Evolutionary conservation across 2,113 vertebrate species (phyloP), one percentile per base, ranked within the genome.

Genomic region (Hiodon alosoides): DNA sequence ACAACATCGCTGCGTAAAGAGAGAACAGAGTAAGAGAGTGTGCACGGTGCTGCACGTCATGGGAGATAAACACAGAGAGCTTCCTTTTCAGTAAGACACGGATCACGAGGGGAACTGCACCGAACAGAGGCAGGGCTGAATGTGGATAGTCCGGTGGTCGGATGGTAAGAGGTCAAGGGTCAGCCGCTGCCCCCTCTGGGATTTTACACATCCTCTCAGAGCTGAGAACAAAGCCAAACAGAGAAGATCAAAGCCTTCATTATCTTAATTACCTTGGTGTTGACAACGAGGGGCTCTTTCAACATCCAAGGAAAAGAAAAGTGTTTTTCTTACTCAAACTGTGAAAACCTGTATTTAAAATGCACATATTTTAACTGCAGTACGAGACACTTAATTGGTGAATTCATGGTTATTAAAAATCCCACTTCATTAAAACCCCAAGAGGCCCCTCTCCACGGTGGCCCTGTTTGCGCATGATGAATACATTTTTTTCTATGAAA

Each of bases 351-450:
- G 78, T 65, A 82, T 68, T 78, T 86, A 88, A 86, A 82, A 89
- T 87, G 86, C 85, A 84, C 87, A 90, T 86, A 77, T 85, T 88
- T 86, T 80, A 66, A 66, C 64, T 46, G 78, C 80, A 79, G 81
- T 83, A 85, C 77, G 84, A 87, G 86, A 76, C 67, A 61, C 70
- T 81, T 85, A 86, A 89, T 88, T 87, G 82, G 83, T 67, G 81
- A 82, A 84, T 88, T 85, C 83, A 84, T 78, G 84, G 76, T 73
- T 85, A 86, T 87, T 82, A 81, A 83, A 83, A 78, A 75, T 76
- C 58, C 76, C 81, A 51, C 80, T 86, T 86, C 80, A 85, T 86
- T 86, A 84, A 71, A 31, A 69, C 79, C 82, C 85, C 80, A 76
- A 85, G 85, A 79, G 81, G 77, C 77, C 83, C 78, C 8, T 81